phyloP scores from a whole-genome alignment of 2,888 invertebrate species.

The Dynastes maya region DNA sequence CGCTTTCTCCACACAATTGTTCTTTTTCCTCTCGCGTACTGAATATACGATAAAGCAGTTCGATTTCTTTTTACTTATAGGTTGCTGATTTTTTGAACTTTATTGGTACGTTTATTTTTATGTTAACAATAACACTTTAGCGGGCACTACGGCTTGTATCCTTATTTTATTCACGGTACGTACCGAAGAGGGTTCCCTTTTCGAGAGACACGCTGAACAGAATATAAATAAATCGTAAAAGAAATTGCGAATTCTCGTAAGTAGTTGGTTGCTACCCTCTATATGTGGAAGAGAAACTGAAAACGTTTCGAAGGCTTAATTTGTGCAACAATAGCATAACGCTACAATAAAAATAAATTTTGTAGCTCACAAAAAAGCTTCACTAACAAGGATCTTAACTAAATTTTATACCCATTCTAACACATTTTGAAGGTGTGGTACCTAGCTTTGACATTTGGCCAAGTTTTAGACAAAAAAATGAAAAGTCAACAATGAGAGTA shows the following conservation, averaged over 20 bases:
- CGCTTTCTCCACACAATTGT: constrained; percentile 11
- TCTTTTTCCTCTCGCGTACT: constrained; percentile 3
- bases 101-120: constrained; percentile 39
- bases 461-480: too few relatives aligned
- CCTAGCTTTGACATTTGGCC: too few relatives aligned
- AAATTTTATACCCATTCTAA: neutral
- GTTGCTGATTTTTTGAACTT: constrained; percentile 29
- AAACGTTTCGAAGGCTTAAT: neutral
- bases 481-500: too few relatives aligned
- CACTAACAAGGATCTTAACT: too few relatives aligned
- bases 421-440: too few relatives aligned
- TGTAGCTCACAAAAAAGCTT: too few relatives aligned
- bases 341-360: too few relatives aligned
- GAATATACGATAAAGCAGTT: constrained; percentile 28
- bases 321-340: too few relatives aligned
- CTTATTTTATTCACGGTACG: constrained; percentile 26
- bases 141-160: constrained; percentile 24
- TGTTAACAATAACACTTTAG: constrained; percentile 38
- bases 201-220: neutral
- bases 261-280: neutral
- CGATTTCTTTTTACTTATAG: constrained; percentile 21
- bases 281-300: neutral
- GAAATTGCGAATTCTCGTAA: constrained; percentile 9
- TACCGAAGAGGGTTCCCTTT: neutral
- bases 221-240: constrained; percentile 17